Base-by-base conservation (phyloP, 2,113 vertebrate genomes). In the Typhlomys cinereus region DNA sequence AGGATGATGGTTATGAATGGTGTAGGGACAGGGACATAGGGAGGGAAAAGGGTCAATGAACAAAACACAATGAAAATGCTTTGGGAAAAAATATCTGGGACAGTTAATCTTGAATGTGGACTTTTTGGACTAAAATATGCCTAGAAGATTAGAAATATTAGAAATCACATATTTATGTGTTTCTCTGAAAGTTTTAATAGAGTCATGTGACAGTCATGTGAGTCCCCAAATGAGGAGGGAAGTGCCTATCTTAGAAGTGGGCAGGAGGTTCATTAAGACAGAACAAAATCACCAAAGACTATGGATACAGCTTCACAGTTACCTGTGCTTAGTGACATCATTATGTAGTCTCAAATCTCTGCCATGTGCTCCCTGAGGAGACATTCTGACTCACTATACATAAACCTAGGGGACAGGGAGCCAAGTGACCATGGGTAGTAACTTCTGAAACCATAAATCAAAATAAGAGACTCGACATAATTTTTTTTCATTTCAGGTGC, bases 11-110 rank as follows among this genome's bases (percentile, higher is more conserved):
- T 7, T 8, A 13, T n/a, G 18, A n/a, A 29, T n/a, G 21, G 3
- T 25, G n/a, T 18, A 48, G 15, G 4, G 46, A 5, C 1, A 50
- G 0, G 11, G 5, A 36, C 27, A 2, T 1, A 17, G 7, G 2
- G 34, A 12, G 7, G 4, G 1, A 48, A 36, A 18, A 6, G n/a
- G 5, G 0, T n/a, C 64, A 64, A 8, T 17, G 17, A 2, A 13
- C 4, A 67, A 29, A 67, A 64, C 1, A 15, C 2, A 67, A 1
- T 59, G 13, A 44, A 39, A 64, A 44, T 44, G 52, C 73, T 74
- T 64, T n/a, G n/a, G 34, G 71, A 44, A 15, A 31, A 73, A 84
- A 67, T 25, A 52, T 67, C 15, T 84, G 20, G 41, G 9, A 39
- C 57, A 1, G 3, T 54, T 84, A 54, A 70, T 70, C 15, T 41